phyloP scores from a whole-genome alignment of 2,113 vertebrate genomes.

The Candoia aspera region DNA sequence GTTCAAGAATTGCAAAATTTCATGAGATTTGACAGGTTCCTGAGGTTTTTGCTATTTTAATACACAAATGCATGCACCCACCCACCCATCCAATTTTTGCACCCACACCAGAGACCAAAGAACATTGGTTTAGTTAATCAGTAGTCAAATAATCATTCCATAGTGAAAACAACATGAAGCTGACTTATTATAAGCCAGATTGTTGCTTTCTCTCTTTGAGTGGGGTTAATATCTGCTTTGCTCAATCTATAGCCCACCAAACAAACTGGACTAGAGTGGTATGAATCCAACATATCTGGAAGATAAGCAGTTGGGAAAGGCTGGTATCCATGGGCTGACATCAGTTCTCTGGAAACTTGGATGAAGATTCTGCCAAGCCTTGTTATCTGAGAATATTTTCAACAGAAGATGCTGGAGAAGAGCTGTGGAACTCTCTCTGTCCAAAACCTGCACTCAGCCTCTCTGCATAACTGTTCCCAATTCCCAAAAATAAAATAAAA shows the following conservation, averaged over 20 bases:
- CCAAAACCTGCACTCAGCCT: no score
- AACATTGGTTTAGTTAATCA: no score
- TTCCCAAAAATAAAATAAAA: no score
- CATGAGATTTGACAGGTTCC: no score
- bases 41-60: no score
- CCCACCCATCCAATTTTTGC: no score
- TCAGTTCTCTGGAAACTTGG: background rate
- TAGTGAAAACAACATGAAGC: background rate
- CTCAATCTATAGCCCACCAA: no score
- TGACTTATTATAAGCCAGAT: background rate
- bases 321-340: background rate
- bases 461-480: no score
- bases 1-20: no score
- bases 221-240: background rate
- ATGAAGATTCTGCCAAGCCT: background rate
- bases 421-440: no score
- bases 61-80: no score
- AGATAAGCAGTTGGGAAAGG: background rate
- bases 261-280: background rate
- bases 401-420: background rate
- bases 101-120: no score
- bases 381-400: background rate
- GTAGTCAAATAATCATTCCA: background rate
- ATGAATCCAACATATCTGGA: background rate
- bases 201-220: background rate